Percentiles rank a stretch among this genome's conserved stretches.
These are phyloP conservation scores for Indicator maculatus DNA, from an alignment of 2,113 vertebrate genomes.

Conservation along the genomic window DNA sequence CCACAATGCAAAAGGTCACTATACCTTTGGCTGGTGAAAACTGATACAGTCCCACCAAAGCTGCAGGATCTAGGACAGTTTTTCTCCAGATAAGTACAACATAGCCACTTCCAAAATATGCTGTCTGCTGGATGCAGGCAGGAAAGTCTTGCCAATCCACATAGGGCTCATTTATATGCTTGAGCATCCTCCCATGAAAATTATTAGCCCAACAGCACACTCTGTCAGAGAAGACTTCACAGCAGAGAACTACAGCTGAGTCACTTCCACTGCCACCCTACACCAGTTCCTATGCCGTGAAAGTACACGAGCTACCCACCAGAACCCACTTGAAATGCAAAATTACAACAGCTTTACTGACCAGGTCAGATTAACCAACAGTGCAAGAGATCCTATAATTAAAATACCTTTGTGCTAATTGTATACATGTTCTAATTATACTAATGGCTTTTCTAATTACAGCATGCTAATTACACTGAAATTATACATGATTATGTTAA, in stretches of 20 bases:
- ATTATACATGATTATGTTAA: not conserved
- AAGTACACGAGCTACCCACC: not conserved
- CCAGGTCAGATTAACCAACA: not conserved
- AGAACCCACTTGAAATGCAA: not conserved
- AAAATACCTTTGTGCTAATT: not conserved
- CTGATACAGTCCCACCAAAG: not conserved
- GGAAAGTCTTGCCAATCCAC: not conserved
- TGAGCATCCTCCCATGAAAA: not conserved
- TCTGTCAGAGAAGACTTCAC: not conserved
- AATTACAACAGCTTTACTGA: not conserved
- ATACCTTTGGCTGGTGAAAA: not conserved
- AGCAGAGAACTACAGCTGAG: not conserved
- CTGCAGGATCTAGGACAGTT: not conserved
- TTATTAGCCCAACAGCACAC: not conserved
- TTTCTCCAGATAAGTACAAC: not conserved
- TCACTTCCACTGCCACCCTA: not conserved
- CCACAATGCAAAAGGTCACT: not conserved
- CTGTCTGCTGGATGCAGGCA: not conserved
- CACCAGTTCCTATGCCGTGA: not conserved
- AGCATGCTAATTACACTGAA: slow-evolving; percentile 13
- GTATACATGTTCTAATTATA: not conserved
- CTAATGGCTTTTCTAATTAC: slow-evolving; percentile 20
- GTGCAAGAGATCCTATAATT: not conserved
- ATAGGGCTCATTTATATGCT: not conserved
- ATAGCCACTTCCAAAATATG: not conserved